A percentile compares a stretch with the other conserved stretches of the same genome.
Conservation (phyloP, 2,888 invertebrate genomes). For the Sarcophaga caerulescens region DNA sequence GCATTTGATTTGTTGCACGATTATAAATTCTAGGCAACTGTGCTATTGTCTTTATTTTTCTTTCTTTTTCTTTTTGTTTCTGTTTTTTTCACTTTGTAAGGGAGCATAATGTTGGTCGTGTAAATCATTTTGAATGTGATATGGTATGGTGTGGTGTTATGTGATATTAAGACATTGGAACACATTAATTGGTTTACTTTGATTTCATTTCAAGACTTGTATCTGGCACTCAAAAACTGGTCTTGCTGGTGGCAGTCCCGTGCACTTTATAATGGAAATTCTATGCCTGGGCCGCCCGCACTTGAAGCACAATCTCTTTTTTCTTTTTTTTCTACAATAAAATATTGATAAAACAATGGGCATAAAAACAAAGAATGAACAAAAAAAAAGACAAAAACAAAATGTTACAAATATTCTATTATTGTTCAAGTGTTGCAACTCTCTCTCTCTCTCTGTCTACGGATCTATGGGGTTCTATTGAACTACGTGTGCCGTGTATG, state of each 20-base stretch:
- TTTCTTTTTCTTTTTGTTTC: no score
- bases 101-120: background rate
- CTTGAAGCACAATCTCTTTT: slow-evolving; percentile 50
- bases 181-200: slow-evolving; percentile 71
- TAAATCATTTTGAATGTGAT: slow-evolving; percentile 20
- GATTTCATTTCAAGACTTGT: slow-evolving; percentile 55
- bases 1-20: background rate
- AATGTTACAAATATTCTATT: slow-evolving; percentile 55
- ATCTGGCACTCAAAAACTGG: slow-evolving; percentile 1
- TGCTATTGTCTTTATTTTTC: background rate
- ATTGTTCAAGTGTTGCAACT: slow-evolving; percentile 11
- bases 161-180: slow-evolving; percentile 63
- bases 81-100: background rate
- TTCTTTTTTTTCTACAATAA: slow-evolving; percentile 1
- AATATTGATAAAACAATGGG: no score
- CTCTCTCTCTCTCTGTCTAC: background rate
- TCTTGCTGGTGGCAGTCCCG: no score
- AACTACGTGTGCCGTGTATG: background rate
- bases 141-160: slow-evolving; percentile 1
- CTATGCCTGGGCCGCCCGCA: slow-evolving; percentile 48
- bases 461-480: background rate
- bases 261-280: background rate
- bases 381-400: slow-evolving; percentile 22
- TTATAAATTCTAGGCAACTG: slow-evolving; percentile 8
- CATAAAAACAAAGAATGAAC: slow-evolving; percentile 10